A percentile compares a stretch with the other conserved stretches of the same genome.
These are phyloP conservation scores for Pseudanteris insignis DNA, from an alignment of 2,888 invertebrate species.

Conservation along the genomic window DNA sequence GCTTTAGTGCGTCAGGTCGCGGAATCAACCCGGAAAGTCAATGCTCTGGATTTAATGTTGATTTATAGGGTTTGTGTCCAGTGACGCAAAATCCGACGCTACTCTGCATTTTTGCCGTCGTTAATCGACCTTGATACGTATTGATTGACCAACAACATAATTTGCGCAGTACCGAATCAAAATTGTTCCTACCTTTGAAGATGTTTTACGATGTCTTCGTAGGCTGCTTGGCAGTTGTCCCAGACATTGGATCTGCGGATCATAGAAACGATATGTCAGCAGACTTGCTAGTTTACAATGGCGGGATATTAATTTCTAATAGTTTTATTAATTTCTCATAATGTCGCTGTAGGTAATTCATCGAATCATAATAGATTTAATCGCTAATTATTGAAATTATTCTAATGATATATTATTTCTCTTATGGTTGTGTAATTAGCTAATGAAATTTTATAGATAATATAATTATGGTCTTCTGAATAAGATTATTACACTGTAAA, in stretches of 20 bases:
- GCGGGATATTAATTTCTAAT: too few relatives aligned
- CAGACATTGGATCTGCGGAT: constrained; percentile 72
- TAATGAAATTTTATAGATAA: too few relatives aligned
- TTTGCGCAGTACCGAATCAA: constrained; percentile 1
- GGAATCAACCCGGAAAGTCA: constrained; percentile 64
- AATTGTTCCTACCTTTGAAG: constrained; percentile 83
- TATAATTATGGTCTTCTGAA: constrained; percentile 1
- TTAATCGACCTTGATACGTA: constrained; percentile 29
- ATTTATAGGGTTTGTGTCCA: constrained; percentile 61
- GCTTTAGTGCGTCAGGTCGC: constrained; percentile 64
- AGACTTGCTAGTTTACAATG: constrained; percentile 23
- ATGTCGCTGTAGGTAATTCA: too few relatives aligned
- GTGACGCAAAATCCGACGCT: constrained; percentile 18
- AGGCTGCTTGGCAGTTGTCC: constrained; percentile 94
- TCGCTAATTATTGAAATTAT: too few relatives aligned
- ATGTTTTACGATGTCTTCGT: constrained; percentile 95
- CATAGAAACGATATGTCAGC: constrained; percentile 48
- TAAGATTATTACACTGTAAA: too few relatives aligned
- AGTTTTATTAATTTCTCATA: too few relatives aligned
- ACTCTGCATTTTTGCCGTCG: constrained; percentile 40
- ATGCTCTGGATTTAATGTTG: constrained; percentile 60
- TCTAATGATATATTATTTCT: too few relatives aligned
- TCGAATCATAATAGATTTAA: too few relatives aligned
- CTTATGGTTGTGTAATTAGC: too few relatives aligned
- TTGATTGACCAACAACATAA: constrained; percentile 24